A percentile compares a stretch with the other conserved stretches of the same genome.
Conservation (phyloP, 2,888 invertebrate species). For the Trachelus troglodyta region DNA sequence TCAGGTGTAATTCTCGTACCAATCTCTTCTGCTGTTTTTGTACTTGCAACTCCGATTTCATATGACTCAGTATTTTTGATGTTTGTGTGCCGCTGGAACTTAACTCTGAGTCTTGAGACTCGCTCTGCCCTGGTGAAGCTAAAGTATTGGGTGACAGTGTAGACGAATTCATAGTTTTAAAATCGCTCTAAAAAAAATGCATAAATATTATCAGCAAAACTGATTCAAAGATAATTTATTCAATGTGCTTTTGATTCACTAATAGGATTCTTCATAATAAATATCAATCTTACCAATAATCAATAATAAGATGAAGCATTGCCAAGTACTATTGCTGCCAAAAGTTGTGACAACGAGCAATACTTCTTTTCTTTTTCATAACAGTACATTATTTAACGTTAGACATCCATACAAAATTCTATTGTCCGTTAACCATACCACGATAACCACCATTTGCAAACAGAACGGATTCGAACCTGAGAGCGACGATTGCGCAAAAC, state of each 20-base stretch:
- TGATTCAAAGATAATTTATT: background rate
- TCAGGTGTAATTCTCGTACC: conserved; percentile 76
- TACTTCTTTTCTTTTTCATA: background rate
- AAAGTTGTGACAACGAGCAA: background rate
- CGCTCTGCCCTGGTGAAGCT: conserved; percentile 54
- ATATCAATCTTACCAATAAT: background rate
- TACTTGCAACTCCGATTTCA: conserved; percentile 69
- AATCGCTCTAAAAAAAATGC: background rate
- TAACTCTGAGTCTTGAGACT: conserved; percentile 58
- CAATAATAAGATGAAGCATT: background rate
- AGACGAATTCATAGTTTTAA: conserved; percentile 56
- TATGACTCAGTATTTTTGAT: conserved; percentile 68
- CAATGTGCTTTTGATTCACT: background rate
- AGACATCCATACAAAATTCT: background rate
- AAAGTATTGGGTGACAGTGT: conserved; percentile 52
- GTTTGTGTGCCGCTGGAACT: conserved; percentile 43
- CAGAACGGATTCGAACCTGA: background rate
- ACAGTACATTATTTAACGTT: background rate
- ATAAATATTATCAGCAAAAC: background rate
- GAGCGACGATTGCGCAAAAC: background rate
- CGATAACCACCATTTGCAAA: background rate
- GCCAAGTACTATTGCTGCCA: background rate
- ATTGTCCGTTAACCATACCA: background rate
- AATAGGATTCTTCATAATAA: background rate
- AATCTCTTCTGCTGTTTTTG: conserved; percentile 71